Percentiles rank a stretch among this genome's conserved stretches.
Conservation (phyloP, 2,797 vertebrate genomes). For the Melanogrammus aeglefinus region DNA sequence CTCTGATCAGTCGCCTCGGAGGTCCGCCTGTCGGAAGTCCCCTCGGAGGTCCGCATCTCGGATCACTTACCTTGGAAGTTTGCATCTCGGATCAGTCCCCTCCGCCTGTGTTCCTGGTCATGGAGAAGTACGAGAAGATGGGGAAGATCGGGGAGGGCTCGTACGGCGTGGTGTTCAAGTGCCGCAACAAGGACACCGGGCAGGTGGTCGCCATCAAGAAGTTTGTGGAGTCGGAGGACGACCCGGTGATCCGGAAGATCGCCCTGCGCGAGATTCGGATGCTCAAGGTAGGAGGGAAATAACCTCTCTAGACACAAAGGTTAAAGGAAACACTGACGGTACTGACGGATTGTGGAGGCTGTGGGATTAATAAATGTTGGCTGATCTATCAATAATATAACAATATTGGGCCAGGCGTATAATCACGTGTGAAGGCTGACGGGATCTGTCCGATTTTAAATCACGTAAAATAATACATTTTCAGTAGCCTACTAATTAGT, state of each 20-base stretch:
- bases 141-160: constrained; percentile 92
- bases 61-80: too few relatives aligned
- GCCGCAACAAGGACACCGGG: constrained; percentile 85
- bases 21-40: too few relatives aligned
- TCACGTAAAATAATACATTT: too few relatives aligned
- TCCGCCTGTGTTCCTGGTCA: constrained; percentile 38
- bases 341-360: too few relatives aligned
- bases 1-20: too few relatives aligned
- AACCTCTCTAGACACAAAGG: neutral
- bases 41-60: neutral
- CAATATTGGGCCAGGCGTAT: too few relatives aligned
- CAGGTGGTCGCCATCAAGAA: constrained; percentile 94
- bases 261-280: constrained; percentile 90
- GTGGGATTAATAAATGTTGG: too few relatives aligned
- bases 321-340: neutral
- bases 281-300: constrained; percentile 80
- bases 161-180: constrained; percentile 94
- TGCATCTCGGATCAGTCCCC: neutral
- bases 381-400: too few relatives aligned
- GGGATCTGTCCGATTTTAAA: too few relatives aligned
- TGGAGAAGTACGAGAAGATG: constrained; percentile 96
- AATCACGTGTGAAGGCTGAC: too few relatives aligned
- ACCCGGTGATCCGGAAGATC: constrained; percentile 90
- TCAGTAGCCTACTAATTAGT: too few relatives aligned
- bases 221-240: constrained; percentile 92